Base-by-base conservation (phyloP, 2,888 invertebrate genomes). In the Meandrusa payeni region DNA sequence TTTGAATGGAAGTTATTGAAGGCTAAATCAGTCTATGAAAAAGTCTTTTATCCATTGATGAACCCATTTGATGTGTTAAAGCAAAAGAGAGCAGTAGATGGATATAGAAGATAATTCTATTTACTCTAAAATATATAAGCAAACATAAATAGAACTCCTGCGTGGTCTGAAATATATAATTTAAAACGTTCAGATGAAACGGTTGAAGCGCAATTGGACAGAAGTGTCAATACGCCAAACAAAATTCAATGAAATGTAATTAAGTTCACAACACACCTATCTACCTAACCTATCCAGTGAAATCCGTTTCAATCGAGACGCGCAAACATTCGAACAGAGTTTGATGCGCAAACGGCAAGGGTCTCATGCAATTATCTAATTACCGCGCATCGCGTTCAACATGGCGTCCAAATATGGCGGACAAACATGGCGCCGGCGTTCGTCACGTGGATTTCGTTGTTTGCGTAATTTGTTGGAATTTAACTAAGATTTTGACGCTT, bases 311-410 rank as follows among this genome's bases (percentile, higher is more conserved):
- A 52, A 52, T 52, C 55, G 48, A 48, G 46, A 46, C 57, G 47
- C 49, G 60, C 55, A 60, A 64, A 65, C 65, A 59, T 32, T 43
- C 44, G 37, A 40, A 26, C 44, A 49, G 36, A 50, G 46, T 51
- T 54, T 44, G 59, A 58, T 60, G 64, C 61, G 64, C 63, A 63
- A 64, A 63, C 64, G 62, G 57, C 54, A 54, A 55, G 54, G 57
- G 63, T 67, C 63, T 67, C 66, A 69, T 72, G 69, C 76, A 77
- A 78, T 78, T 76, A 78, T 74, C 71, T 76, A 78, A 79, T 79
- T 78, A 76, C 59, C 54, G 60, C 61, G 61, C 64, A 55, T 47
- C 51, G 56, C 58, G 55, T 51, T 57, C 50, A 61, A 64, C 64
- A 57, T 62, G 61, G 58, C 52, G 59, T 52, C 49, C 68, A 65